Percentiles rank a stretch among this genome's conserved stretches.
These are phyloP conservation scores for Mesorhabditis belari DNA, from an alignment of 2,888 invertebrate species.

Conservation along the genomic window DNA sequence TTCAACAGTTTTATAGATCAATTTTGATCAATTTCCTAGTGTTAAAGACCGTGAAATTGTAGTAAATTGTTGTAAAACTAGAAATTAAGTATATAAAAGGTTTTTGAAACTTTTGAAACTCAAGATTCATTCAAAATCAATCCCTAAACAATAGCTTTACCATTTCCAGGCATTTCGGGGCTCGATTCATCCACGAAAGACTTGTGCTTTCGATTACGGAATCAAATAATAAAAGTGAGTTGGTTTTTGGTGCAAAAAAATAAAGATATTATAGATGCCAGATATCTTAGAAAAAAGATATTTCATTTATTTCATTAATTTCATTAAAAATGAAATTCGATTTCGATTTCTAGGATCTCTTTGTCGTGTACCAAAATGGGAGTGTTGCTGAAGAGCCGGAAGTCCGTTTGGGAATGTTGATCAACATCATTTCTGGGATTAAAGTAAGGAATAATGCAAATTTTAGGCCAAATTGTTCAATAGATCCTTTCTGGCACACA, in stretches of 20 bases:
- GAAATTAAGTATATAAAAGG: too few relatives aligned
- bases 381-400: conserved; percentile 30
- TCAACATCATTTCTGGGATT: conserved; percentile 34
- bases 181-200: conserved; percentile 14
- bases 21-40: too few relatives aligned
- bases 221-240: background rate
- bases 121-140: too few relatives aligned
- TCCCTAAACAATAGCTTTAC: background rate
- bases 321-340: conserved; percentile 26
- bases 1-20: too few relatives aligned
- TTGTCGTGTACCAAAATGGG: conserved; percentile 28
- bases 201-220: background rate
- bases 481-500: background rate
- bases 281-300: too few relatives aligned
- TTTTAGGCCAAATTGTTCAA: background rate
- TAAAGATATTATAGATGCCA: too few relatives aligned
- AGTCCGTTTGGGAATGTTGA: conserved; percentile 35
- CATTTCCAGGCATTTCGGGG: conserved; percentile 2
- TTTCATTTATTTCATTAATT: background rate
- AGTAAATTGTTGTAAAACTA: too few relatives aligned
- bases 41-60: too few relatives aligned
- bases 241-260: too few relatives aligned
- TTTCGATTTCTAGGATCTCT: conserved; percentile 34
- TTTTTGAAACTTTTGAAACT: too few relatives aligned
- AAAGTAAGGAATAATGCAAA: conserved; percentile 16